Base-by-base conservation (phyloP, 2,797 vertebrate species). In the Huso huso region DNA sequence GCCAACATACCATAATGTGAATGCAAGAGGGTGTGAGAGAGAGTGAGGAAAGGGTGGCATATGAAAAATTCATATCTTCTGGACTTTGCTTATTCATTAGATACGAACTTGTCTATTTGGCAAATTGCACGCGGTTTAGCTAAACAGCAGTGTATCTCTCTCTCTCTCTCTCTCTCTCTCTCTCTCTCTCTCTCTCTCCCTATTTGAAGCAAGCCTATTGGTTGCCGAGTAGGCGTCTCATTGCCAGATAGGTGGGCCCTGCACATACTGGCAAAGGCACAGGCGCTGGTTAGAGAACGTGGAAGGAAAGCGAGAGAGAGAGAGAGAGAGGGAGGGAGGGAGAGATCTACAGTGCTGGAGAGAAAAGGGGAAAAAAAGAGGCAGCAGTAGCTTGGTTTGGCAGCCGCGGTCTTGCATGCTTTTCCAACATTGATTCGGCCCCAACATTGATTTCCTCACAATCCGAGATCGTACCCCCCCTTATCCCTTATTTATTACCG, bases 221-320 rank as follows among this genome's bases (percentile, higher is more conserved):
- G 94, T 93, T 93, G 90, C 81, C 84, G 81, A 86, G 83, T 79
- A 83, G 83, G 87, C 83, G 80, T 92, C 89, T 93, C 78, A 80
- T 82, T 94, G 93, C 93, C 93, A 96, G 94, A 95, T 94, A 94
- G 93, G 94, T 93, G 93, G 93, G 90, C 91, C 93, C 85, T 90
- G 84, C 86, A 87, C 80, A 79, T 71, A 86, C 84, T 93, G 93
- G 92, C 93, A 93, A 82, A 91, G 89, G 84, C 92, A 93, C 90
- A 86, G 88, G 89, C 91, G 84, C 92, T 93, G 92, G 92, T 92
- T 91, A 87, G 88, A 82, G 91, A 92, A 89, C 89, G 84, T 90
- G 84, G 92, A 90, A 90, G 89, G 90, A 86, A 85, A 79, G 64
- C 12, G 64, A 18, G 15, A 18, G 15, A 18, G 15, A 18, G 15